Percentiles rank a stretch among this genome's conserved stretches.
phyloP scores from a whole-genome alignment of 2,113 vertebrate species.

The Acinonyx jubatus region DNA sequence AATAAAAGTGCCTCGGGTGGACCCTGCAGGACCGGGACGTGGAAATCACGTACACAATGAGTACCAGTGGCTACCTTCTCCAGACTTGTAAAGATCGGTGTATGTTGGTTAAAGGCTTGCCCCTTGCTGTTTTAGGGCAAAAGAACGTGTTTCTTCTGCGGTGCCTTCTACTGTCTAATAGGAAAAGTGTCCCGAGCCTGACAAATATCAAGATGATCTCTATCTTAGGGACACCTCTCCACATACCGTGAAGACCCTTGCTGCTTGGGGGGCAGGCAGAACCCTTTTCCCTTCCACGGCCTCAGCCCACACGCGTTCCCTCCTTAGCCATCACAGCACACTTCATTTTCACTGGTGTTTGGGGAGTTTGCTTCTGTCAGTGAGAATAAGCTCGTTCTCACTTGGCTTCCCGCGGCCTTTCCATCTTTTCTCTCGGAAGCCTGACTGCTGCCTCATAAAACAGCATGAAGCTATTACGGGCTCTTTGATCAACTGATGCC shows the following conservation, averaged over 20 bases:
- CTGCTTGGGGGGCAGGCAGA: neutral
- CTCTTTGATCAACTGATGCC: slow-evolving; percentile 48
- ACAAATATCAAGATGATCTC: neutral
- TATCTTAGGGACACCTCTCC: neutral
- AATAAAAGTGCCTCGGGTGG: neutral
- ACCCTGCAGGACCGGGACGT: neutral
- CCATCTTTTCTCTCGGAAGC: slow-evolving; percentile 59
- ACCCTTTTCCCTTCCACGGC: neutral
- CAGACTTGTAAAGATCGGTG: neutral
- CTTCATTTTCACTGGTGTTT: slow-evolving; percentile 63
- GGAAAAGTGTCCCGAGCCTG: neutral
- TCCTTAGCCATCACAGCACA: neutral
- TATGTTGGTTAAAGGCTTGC: neutral
- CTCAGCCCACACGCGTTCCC: neutral
- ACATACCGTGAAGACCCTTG: neutral
- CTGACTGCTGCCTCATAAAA: slow-evolving; percentile 51
- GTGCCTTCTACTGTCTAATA: neutral
- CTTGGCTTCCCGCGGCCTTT: slow-evolving; percentile 34
- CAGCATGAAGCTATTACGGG: slow-evolving; percentile 55
- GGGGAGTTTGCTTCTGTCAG: slow-evolving; percentile 45
- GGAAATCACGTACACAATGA: neutral
- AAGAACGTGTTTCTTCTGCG: neutral
- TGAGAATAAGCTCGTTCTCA: slow-evolving; percentile 48
- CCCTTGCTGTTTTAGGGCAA: neutral
- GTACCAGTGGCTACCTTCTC: neutral